Base-by-base conservation (phyloP, 2,113 vertebrate species). In the Toxotes jaculatrix region DNA sequence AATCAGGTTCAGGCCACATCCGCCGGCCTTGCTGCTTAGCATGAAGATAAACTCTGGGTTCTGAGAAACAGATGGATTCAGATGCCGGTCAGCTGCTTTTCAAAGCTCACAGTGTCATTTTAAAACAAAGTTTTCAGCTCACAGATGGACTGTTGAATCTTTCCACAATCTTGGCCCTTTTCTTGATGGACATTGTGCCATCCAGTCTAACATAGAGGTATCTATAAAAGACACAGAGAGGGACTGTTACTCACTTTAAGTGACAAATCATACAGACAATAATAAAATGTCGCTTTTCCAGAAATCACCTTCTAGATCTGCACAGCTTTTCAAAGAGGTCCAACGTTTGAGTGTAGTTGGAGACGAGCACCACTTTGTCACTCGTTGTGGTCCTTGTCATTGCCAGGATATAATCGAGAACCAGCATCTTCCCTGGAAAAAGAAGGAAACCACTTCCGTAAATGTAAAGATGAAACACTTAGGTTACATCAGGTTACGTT, bases 121-220 rank as follows among this genome's bases (percentile, higher is more conserved):
- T 67, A 0, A 53, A 70, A 51, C 7, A 0, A 8, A 7, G 10
- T 13, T 19, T 74, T 49, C 19, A n/a, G 92, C 96, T 96, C 93
- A 99, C 98, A 0, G 95, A 96, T 2, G 95, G 93, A 81, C 74
- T 96, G 91, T 99, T 99, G 91, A 99, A 99, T 53, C 93, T 92
- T 63, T 99, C 98, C 81, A 99, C 98, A 1, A 99, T 93, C 88
- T 98, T 99, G 0, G 98, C 98, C 90, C 98, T 94, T 91, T 99
- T 99, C 91, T 98, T 99, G 87, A 99, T 99, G 23, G 98, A 99
- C 98, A 99, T 99, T 0, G 97, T 98, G 73, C 98, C 98, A 0
- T 99, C 98, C 88, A 99, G 92, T 23, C 98, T 95, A 47, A 98
- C 97, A 16, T 99, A 99, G 3, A 97, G 93, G 90, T 99, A 99